Percentiles rank a stretch among this genome's conserved stretches.
Conservation (phyloP, 2,888 invertebrate genomes). For the Brassicogethes aeneus region DNA sequence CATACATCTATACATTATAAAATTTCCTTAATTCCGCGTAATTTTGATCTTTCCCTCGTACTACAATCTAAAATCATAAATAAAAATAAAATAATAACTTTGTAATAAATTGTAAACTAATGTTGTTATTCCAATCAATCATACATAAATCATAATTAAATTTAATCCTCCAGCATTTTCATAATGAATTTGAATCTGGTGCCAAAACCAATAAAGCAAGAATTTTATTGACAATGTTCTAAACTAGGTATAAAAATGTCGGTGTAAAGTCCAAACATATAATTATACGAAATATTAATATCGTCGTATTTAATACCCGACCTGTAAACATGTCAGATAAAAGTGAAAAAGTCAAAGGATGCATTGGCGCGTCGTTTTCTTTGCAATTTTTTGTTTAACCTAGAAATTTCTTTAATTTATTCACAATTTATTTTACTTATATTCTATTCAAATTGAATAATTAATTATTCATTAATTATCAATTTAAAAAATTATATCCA, state of each 20-base stretch:
- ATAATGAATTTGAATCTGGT: background rate
- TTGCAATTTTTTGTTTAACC: no score
- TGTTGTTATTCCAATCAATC: background rate
- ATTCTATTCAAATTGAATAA: no score
- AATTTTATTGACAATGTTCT: conserved; percentile 2
- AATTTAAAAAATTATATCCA: no score
- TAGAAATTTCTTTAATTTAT: no score
- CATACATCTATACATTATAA: no score
- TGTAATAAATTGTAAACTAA: no score
- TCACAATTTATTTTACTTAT: no score
- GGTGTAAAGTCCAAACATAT: conserved; percentile 11
- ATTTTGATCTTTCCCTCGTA: no score
- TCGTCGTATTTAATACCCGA: conserved; percentile 12
- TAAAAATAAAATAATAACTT: no score
- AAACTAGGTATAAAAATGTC: conserved; percentile 13
- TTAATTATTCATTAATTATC: no score
- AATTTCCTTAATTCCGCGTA: no score
- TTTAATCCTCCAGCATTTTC: background rate
- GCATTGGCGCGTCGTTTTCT: background rate
- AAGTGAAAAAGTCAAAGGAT: conserved; percentile 11
- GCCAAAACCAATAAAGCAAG: conserved; percentile 3
- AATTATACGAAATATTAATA: conserved; percentile 13
- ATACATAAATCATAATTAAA: background rate
- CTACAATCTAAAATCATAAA: no score
- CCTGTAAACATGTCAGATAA: conserved; percentile 20